Percentiles rank a stretch among this genome's conserved stretches.
Evolutionary conservation across 2,113 vertebrate species (phyloP).

Genomic region (Corythoichthys haematopterus): DNA sequence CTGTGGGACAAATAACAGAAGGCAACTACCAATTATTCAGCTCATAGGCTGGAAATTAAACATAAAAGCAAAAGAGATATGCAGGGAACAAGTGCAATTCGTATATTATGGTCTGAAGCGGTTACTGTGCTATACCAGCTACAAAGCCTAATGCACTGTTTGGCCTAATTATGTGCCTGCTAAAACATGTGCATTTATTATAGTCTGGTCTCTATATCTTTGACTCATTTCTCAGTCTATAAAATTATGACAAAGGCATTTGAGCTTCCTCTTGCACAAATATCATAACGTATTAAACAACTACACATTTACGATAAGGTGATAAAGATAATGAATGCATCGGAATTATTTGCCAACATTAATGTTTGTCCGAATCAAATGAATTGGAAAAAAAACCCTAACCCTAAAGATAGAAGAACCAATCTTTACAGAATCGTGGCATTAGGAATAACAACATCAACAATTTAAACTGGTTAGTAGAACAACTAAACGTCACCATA

Average conservation of each 20-base stretch:
- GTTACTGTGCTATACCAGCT: slow-evolving; percentile 15
- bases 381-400: neutral
- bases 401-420: neutral
- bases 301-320: slow-evolving; percentile 33
- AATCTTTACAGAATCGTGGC: neutral
- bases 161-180: slow-evolving; percentile 50
- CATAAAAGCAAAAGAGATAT: slow-evolving; percentile 8
- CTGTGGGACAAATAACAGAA: slow-evolving; percentile 17
- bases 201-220: slow-evolving; percentile 36
- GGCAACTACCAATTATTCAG: slow-evolving; percentile 28
- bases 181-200: slow-evolving; percentile 48
- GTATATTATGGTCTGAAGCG: slow-evolving; percentile 15
- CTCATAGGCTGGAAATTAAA: slow-evolving; percentile 33
- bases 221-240: slow-evolving; percentile 32
- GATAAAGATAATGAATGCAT: slow-evolving; percentile 41
- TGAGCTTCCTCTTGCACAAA: slow-evolving; percentile 25
- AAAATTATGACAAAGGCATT: slow-evolving; percentile 17
- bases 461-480: neutral
- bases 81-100: slow-evolving; percentile 24
- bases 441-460: neutral
- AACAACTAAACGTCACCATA: neutral
- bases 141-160: slow-evolving; percentile 13
- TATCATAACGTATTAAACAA: slow-evolving; percentile 38
- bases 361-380: neutral
- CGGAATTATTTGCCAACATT: neutral